phyloP scores from a whole-genome alignment of 2,113 vertebrate species.

The Lipophrys pholis region DNA sequence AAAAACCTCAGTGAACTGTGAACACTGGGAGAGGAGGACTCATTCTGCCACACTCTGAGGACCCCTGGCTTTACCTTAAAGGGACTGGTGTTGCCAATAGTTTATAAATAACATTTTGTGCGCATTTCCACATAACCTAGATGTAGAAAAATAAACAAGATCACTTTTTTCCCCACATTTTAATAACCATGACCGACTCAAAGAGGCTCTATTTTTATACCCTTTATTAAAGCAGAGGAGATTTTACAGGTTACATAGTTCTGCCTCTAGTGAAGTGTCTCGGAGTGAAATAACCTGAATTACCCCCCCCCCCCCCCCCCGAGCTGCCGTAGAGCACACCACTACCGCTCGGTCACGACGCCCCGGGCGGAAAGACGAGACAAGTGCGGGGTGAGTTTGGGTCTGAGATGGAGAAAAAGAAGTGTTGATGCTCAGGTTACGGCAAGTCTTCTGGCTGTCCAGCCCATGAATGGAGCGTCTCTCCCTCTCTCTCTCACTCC shows the following conservation, averaged over 20 bases:
- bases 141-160: neutral
- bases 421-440: conserved; percentile 63
- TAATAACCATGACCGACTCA: neutral
- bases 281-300: conserved; percentile 28
- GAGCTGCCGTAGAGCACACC: neutral
- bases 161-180: neutral
- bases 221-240: neutral
- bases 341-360: conserved; percentile 39
- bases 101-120: too few species aligned
- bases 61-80: too few species aligned
- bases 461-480: conserved; percentile 54
- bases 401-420: conserved; percentile 30
- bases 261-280: neutral
- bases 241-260: neutral
- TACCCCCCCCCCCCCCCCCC: conserved; percentile 20
- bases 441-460: conserved; percentile 49
- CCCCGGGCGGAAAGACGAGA: conserved; percentile 54
- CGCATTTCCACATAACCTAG: neutral
- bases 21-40: too few species aligned
- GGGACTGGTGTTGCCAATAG: too few species aligned
- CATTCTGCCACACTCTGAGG: too few species aligned
- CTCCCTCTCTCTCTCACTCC: neutral
- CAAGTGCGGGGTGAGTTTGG: conserved; percentile 33
- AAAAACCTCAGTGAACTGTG: too few species aligned
- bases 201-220: neutral